Evolutionary conservation across 2,113 vertebrate species (phyloP).

Genomic region (Columbina picui): DNA sequence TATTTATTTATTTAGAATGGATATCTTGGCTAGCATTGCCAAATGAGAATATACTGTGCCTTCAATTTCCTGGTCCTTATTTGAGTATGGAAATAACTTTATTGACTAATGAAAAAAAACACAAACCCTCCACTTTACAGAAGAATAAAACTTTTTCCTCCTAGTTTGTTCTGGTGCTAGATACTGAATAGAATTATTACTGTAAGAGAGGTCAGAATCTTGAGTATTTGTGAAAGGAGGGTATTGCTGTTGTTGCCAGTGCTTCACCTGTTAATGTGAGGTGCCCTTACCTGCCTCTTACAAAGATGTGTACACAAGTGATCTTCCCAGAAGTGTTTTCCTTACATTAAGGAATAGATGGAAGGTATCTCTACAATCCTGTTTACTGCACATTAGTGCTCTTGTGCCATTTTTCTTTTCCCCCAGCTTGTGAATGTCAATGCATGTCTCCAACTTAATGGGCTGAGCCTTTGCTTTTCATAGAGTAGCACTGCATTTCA

Average conservation of each 20-base stretch:
- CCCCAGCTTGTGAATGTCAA: neutral
- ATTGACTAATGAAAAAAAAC: neutral
- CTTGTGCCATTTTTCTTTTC: neutral
- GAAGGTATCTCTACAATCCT: neutral
- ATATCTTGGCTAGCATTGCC: rapidly evolving
- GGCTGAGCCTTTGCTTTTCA: neutral
- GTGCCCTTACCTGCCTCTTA: neutral
- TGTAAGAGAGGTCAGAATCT: neutral
- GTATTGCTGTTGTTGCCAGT: neutral
- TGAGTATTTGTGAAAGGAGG: neutral
- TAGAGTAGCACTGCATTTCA: neutral
- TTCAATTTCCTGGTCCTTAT: neutral
- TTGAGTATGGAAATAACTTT: neutral
- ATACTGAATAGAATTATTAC: neutral
- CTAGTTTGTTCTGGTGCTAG: neutral
- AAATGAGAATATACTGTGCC: neutral
- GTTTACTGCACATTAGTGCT: neutral
- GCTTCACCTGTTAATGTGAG: neutral
- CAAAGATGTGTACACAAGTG: neutral
- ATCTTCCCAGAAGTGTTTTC: neutral
- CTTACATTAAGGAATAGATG: neutral
- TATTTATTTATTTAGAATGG: neutral
- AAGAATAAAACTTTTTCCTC: neutral
- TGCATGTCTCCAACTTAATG: neutral
- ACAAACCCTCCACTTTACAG: neutral